These are phyloP conservation scores for Trichogramma pretiosum DNA, from an alignment of 1,140 invertebrate species.

Conservation along the genomic window DNA sequence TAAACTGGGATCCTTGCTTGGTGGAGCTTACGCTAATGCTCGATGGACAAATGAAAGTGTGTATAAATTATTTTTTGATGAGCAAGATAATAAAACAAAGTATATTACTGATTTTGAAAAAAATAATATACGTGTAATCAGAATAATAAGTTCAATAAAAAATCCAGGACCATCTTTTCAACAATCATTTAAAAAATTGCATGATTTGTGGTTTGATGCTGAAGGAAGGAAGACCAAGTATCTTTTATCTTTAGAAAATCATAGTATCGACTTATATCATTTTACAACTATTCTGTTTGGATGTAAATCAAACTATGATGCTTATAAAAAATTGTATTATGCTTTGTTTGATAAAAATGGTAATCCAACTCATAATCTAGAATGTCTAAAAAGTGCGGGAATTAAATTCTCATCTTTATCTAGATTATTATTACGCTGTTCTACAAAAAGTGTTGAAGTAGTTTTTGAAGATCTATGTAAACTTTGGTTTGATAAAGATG, in stretches of 20 bases:
- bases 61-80: slow-evolving; percentile 12
- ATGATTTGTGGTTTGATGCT: slow-evolving; percentile 19
- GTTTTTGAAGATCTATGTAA: slow-evolving; percentile 24
- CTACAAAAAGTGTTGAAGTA: slow-evolving; percentile 12
- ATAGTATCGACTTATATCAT: not conserved
- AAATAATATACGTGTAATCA: slow-evolving; percentile 1
- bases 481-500: slow-evolving; percentile 25
- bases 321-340: slow-evolving; percentile 16
- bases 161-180: slow-evolving; percentile 18
- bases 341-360: slow-evolving; percentile 21
- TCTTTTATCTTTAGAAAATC: slow-evolving; percentile 12
- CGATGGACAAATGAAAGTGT: slow-evolving; percentile 5
- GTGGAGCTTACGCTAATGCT: not conserved
- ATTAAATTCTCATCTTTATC: slow-evolving; percentile 3
- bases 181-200: slow-evolving; percentile 18
- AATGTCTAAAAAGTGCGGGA: slow-evolving; percentile 14
- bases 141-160: not conserved
- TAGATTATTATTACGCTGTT: slow-evolving; percentile 10
- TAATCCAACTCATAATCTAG: slow-evolving; percentile 20
- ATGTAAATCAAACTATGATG: not conserved
- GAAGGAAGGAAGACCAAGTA: slow-evolving; percentile 21
- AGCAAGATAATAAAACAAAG: not conserved
- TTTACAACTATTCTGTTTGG: not conserved
- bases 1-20: slow-evolving; percentile 23
- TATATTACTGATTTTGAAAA: slow-evolving; percentile 2